phyloP scores from a whole-genome alignment of 2,888 invertebrate species.

The Stegophylla sp. region DNA sequence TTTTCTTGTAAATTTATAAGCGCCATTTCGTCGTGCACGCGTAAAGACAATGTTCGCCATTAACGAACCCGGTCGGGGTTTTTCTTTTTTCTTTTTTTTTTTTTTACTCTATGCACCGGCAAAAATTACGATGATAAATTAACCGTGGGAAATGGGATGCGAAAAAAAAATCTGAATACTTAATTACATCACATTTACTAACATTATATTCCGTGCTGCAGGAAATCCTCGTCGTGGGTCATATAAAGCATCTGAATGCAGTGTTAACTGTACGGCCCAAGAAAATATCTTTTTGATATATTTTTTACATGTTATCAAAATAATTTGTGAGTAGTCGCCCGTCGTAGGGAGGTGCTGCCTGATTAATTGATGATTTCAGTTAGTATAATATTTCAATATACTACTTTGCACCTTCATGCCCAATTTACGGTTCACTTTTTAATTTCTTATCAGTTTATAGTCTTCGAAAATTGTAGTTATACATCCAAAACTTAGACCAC shows the following conservation, averaged over 20 bases:
- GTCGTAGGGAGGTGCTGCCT: too few species aligned
- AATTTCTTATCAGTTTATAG: too few species aligned
- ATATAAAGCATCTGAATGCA: neutral
- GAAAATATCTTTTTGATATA: neutral
- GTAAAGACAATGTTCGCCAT: conserved; percentile 54
- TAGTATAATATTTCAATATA: too few species aligned
- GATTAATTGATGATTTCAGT: too few species aligned
- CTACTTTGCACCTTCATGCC: too few species aligned
- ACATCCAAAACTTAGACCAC: too few species aligned
- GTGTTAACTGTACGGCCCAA: neutral
- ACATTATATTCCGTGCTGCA: neutral
- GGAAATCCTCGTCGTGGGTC: neutral
- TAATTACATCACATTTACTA: conserved; percentile 32
- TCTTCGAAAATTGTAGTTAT: too few species aligned
- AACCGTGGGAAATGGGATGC: conserved; percentile 20
- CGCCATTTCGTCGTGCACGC: conserved; percentile 40
- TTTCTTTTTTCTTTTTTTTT: neutral
- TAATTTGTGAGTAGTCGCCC: too few species aligned
- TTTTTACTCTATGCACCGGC: neutral
- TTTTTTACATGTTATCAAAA: too few species aligned
- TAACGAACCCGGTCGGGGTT: neutral
- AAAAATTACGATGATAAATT: conserved; percentile 44
- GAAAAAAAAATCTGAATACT: conserved; percentile 39
- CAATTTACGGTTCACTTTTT: too few species aligned
- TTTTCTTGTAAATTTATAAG: conserved; percentile 55